Conservation (phyloP, 2,113 vertebrate species). For the Delphinus delphis region DNA sequence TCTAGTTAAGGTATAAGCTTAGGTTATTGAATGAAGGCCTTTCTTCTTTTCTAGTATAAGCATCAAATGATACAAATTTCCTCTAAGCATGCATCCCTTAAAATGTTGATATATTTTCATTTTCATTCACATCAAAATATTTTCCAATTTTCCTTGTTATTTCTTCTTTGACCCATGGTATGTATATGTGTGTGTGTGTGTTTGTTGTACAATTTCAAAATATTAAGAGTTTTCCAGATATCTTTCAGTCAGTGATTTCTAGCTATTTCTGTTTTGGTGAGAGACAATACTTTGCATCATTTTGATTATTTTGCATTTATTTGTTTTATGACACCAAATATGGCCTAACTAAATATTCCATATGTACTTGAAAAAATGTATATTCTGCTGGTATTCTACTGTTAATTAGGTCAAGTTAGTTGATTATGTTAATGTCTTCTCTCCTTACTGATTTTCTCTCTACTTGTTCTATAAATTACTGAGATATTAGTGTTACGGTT, state of each 20-base stretch:
- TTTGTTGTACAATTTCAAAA: background rate
- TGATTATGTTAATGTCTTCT: background rate
- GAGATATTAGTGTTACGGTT: background rate
- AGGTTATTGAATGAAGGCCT: background rate
- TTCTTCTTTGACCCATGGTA: constrained; percentile 7
- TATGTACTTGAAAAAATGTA: background rate
- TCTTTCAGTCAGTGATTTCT: constrained; percentile 3
- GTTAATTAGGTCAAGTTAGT: background rate
- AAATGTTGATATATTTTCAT: background rate
- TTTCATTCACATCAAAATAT: constrained; percentile 19
- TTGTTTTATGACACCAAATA: background rate
- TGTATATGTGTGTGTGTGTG: background rate
- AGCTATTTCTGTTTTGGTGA: constrained; percentile 16
- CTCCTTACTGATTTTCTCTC: background rate
- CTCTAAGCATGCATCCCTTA: background rate
- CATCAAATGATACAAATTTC: constrained; percentile 3
- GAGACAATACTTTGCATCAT: background rate
- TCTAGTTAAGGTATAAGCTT: background rate
- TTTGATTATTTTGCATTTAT: constrained; percentile 15
- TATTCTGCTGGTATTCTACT: background rate
- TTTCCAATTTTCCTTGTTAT: background rate
- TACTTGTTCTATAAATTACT: background rate
- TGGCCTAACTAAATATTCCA: background rate
- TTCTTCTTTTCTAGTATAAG: background rate
- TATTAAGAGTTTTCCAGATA: background rate